Evolutionary conservation across 2,113 vertebrate species (phyloP).

Genomic region (Sebastes fasciatus): DNA sequence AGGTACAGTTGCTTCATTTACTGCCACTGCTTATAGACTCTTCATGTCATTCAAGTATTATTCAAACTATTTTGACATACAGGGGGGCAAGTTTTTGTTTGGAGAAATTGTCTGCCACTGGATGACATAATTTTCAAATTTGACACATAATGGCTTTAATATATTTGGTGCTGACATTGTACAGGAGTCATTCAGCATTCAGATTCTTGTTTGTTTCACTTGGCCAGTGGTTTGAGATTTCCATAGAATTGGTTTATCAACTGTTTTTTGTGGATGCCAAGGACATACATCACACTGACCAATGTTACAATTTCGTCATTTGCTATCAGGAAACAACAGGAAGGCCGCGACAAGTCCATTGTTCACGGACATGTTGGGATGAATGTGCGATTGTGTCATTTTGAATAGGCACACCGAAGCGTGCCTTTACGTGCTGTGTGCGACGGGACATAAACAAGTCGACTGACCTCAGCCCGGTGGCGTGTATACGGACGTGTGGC

Average conservation of each 20-base stretch:
- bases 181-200: not conserved
- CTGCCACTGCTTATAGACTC: too few relatives aligned
- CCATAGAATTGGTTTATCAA: not conserved
- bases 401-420: not conserved
- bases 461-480: not conserved
- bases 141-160: not conserved
- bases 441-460: not conserved
- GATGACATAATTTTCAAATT: not conserved
- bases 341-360: constrained; percentile 26
- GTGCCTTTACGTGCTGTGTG: not conserved
- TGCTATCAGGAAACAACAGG: constrained; percentile 43
- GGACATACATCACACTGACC: not conserved
- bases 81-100: not conserved
- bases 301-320: constrained; percentile 6
- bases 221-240: not conserved
- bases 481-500: not conserved
- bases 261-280: not conserved
- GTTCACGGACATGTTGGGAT: not conserved
- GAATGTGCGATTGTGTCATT: constrained; percentile 31
- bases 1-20: not conserved
- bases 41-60: not conserved
- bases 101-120: not conserved
- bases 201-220: not conserved
- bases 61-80: not conserved
- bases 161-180: not conserved